Evolutionary conservation across 2,797 vertebrate genomes (phyloP).

Genomic region (Meda fulgida): DNA sequence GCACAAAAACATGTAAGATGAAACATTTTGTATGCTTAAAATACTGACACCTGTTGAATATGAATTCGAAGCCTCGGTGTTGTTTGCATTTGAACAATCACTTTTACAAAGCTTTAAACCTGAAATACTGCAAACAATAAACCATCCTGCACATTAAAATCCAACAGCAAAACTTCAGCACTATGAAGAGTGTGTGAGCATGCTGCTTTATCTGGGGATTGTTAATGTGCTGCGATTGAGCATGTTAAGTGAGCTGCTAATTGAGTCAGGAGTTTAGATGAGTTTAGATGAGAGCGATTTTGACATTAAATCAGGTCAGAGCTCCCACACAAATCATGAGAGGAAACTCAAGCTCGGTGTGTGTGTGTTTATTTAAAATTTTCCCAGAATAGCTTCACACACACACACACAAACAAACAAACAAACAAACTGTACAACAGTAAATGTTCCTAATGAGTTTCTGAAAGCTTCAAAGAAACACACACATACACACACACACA

Average conservation of each 20-base stretch:
- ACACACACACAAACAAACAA: not conserved
- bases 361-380: conserved; percentile 38
- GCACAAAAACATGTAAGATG: not conserved
- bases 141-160: conserved; percentile 1
- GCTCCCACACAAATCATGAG: conserved; percentile 73
- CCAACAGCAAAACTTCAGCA: not conserved
- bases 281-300: conserved; percentile 12
- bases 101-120: conserved; percentile 1
- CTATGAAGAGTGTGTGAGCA: not conserved
- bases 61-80: not conserved
- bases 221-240: conserved; percentile 2
- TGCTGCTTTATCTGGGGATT: conserved; percentile 6
- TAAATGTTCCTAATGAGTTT: not conserved
- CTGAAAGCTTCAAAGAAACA: not conserved
- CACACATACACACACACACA: conserved; percentile 36
- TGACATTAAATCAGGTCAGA: conserved; percentile 68
- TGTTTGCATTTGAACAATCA: not conserved
- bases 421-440: not conserved
- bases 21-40: not conserved
- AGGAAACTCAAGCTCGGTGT: conserved; percentile 48
- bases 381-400: not conserved
- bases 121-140: not conserved
- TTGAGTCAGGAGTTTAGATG: conserved; percentile 26
- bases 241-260: conserved; percentile 16
- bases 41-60: not conserved